These are phyloP conservation scores for Scaptodrosophila latifasciaeformis DNA, from an alignment of 2,888 invertebrate genomes.

Conservation along the genomic window DNA sequence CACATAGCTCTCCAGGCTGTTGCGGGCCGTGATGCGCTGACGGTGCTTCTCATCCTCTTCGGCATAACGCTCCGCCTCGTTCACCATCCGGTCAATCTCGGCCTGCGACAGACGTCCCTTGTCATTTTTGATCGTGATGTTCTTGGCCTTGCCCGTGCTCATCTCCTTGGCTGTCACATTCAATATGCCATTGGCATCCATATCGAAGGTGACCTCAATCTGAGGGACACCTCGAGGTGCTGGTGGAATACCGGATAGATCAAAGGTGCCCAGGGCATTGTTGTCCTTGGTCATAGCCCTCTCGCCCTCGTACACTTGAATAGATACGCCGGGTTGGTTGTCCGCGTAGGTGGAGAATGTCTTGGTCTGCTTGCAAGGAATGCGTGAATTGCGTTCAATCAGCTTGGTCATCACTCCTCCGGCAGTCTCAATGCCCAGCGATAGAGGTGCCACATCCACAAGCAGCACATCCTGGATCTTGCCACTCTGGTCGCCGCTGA, in stretches of 20 bases:
- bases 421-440: constrained; percentile 85
- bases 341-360: constrained; percentile 88
- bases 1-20: constrained; percentile 82
- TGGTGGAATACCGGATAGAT: constrained; percentile 94
- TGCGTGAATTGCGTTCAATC: constrained; percentile 82
- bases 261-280: constrained; percentile 95
- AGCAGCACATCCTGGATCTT: constrained; percentile 84
- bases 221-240: constrained; percentile 90
- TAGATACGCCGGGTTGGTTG: constrained; percentile 85
- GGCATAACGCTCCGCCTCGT: constrained; percentile 83
- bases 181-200: constrained; percentile 95
- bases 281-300: constrained; percentile 95
- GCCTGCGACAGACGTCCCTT: constrained; percentile 86
- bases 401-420: constrained; percentile 88
- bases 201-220: constrained; percentile 87
- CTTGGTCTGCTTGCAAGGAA: constrained; percentile 83
- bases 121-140: constrained; percentile 88
- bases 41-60: constrained; percentile 84
- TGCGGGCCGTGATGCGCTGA: constrained; percentile 82
- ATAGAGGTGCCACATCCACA: constrained; percentile 82
- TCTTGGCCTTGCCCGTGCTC: constrained; percentile 81
- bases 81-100: constrained; percentile 86
- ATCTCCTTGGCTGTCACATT: constrained; percentile 88
- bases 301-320: constrained; percentile 86
- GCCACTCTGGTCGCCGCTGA: constrained; percentile 82